phyloP scores from a whole-genome alignment of 2,888 invertebrate genomes.

The Blomia tropicalis region DNA sequence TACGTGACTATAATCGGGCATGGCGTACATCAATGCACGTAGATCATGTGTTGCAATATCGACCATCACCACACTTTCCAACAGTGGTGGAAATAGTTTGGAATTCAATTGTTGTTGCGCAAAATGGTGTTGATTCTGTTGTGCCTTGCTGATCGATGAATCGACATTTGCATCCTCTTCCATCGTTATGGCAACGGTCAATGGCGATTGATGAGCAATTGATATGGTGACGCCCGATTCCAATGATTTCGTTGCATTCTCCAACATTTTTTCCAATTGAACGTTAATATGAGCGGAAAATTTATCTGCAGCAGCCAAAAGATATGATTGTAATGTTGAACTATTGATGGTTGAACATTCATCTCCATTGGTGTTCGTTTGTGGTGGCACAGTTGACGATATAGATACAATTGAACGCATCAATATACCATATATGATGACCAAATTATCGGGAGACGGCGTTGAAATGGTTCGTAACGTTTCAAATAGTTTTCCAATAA shows the following conservation, averaged over 20 bases:
- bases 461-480: conserved; percentile 44
- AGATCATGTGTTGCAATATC: conserved; percentile 52
- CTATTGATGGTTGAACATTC: not conserved
- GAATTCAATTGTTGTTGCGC: conserved; percentile 37
- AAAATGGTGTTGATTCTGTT: conserved; percentile 14
- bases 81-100: conserved; percentile 47
- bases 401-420: conserved; percentile 45
- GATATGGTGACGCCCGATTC: conserved; percentile 4
- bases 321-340: not conserved
- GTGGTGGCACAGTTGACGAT: conserved; percentile 65
- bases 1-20: conserved; percentile 57
- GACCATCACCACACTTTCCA: conserved; percentile 54
- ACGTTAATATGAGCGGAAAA: conserved; percentile 1
- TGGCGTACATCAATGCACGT: conserved; percentile 48
- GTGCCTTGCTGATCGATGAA: conserved; percentile 36
- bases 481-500: conserved; percentile 9
- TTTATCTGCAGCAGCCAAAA: not conserved
- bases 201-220: not conserved
- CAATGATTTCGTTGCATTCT: not conserved
- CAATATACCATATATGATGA: conserved; percentile 62
- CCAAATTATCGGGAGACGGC: conserved; percentile 42
- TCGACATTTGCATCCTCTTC: conserved; percentile 59
- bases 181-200: conserved; percentile 45
- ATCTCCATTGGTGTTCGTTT: conserved; percentile 43
- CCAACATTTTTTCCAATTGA: conserved; percentile 9